Percentiles rank a stretch among this genome's conserved stretches.
phyloP scores from a whole-genome alignment of 2,797 vertebrate species.

The Lithobates pipiens region DNA sequence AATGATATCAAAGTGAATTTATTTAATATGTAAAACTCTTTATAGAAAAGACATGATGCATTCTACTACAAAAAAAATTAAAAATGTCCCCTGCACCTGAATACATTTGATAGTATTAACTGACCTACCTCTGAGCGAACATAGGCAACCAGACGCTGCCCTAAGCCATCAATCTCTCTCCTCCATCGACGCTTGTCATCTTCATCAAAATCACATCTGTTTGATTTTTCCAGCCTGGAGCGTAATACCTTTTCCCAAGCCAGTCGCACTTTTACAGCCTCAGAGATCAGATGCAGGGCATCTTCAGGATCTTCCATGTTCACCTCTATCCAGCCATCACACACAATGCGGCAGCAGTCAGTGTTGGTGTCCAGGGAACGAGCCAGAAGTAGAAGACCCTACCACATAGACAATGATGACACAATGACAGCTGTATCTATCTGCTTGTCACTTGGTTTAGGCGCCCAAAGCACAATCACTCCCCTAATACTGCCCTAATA shows the following conservation, averaged over 20 bases:
- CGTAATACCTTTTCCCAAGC: slow-evolving; percentile 83
- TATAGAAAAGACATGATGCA: too few relatives aligned
- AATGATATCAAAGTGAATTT: too few relatives aligned
- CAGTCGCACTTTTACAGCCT: slow-evolving; percentile 65
- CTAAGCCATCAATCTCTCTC: slow-evolving; percentile 73
- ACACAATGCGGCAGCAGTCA: slow-evolving; percentile 86
- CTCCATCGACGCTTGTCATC: rapidly evolving
- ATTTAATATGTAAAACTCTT: too few relatives aligned
- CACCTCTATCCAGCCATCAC: slow-evolving; percentile 89
- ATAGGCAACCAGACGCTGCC: slow-evolving; percentile 81
- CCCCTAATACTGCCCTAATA: background rate
- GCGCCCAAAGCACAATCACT: background rate
- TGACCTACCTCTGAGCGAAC: slow-evolving; percentile 78
- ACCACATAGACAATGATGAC: background rate
- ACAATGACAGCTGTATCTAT: background rate
- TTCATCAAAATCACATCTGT: background rate
- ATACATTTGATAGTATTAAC: background rate
- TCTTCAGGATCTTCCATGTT: slow-evolving; percentile 68
- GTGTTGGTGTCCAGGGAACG: slow-evolving; percentile 85
- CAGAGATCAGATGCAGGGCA: slow-evolving; percentile 62
- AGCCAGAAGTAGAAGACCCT: slow-evolving; percentile 87
- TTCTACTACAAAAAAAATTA: too few relatives aligned
- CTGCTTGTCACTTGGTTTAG: background rate
- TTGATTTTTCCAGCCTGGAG: slow-evolving; percentile 72
- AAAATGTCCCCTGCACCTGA: background rate